Evolutionary conservation across 2,113 vertebrate genomes (phyloP).

Genomic region (Heterocephalus glaber): DNA sequence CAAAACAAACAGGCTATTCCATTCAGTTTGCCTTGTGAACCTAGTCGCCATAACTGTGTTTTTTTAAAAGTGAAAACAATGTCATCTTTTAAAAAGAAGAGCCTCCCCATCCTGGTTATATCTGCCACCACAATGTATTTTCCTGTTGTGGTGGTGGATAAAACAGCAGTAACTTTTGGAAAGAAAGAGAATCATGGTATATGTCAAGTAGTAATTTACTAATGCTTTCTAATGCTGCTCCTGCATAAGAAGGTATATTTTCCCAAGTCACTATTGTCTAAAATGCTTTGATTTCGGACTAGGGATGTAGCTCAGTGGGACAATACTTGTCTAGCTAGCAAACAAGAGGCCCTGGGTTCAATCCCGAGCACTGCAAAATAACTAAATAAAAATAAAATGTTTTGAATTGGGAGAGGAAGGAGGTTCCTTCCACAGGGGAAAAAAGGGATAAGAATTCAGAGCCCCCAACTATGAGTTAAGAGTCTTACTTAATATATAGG

Average conservation of each 20-base stretch:
- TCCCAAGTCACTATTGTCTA: neutral
- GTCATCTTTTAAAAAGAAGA: neutral
- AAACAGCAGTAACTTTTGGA: neutral
- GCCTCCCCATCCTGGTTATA: neutral
- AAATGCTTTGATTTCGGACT: neutral
- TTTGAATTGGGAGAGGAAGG: conserved; percentile 23
- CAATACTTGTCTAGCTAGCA: neutral
- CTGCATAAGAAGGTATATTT: neutral
- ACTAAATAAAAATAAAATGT: neutral
- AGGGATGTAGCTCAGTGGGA: neutral
- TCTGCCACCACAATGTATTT: neutral
- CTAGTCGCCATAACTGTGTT: neutral
- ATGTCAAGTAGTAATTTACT: neutral
- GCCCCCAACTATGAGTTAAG: neutral
- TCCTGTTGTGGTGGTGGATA: neutral
- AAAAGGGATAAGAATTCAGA: neutral
- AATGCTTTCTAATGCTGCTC: neutral
- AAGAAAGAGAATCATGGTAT: neutral
- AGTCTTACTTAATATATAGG: neutral
- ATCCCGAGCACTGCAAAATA: neutral
- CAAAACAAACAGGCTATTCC: neutral
- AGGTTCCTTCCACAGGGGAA: neutral
- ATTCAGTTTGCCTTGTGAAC: neutral
- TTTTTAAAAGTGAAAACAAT: neutral
- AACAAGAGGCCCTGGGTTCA: neutral